Base-by-base conservation (phyloP, 2,888 invertebrate genomes). In the Agonopterix arenella region DNA sequence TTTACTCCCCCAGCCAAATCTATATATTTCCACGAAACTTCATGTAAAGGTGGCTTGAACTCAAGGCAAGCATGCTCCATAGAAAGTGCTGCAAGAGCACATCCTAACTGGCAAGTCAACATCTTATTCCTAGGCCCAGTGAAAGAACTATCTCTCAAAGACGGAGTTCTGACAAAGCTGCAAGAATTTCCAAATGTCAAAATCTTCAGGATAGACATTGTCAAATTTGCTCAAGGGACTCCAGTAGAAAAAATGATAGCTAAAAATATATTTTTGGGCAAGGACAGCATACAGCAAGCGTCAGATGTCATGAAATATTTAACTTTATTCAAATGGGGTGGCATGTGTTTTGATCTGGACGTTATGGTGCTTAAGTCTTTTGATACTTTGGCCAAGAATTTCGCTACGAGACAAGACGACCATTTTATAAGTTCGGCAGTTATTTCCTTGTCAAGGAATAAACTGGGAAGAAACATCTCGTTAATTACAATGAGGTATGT, bases 261-360 rank as follows among this genome's bases (percentile, higher is more conserved):
- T 9, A 8, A 16, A 1, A 46, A 46, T 8, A 18, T 40, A 11
- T 45, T 45, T 7, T 5, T 28, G 28, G 28, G 28, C 28, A 37
- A 36, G 9, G 11, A 36, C n/a, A 8, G 13, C 11, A 8, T 37
- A 11, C 37, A 13, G 13, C 37, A 45, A 90, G 42, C 93, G 93
- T 64, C 89, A 49, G 93, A 93, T 62, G 84, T 92, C 16, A 71
- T 93, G 41, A 73, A 92, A 53, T 92, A 91, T 57, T 66, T 93
- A 37, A 91, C 92, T 0, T 76, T 94, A 0, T 94, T 92, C 90
- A 93, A 92, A 65, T 94, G 90, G 67, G 93, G 94, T 8, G 94
- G 94, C 0, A 92, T 93, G 43, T 94, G 94, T 66, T 70, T 94
- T 47, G 94, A 95, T 63, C 76, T 93, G 56, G 94, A 95, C 67